Evolutionary conservation across 2,888 invertebrate genomes (phyloP), one percentile per base, ranked within the genome.

Genomic region (Lepidochitona cinerea): DNA sequence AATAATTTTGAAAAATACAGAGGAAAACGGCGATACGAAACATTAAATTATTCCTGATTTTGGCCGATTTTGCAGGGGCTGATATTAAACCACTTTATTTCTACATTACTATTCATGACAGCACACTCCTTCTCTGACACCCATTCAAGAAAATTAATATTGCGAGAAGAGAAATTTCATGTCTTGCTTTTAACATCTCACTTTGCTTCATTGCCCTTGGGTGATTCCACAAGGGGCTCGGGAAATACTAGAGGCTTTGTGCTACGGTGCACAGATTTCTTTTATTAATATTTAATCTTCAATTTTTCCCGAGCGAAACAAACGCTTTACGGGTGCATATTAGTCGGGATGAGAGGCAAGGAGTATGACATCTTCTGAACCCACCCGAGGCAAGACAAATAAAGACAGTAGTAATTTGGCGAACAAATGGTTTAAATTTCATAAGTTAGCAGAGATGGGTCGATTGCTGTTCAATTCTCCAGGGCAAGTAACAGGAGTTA

Each of bases 351-450:
- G 29, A 32, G 59, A 23, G 14, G 32, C 29, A 23, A 4, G 29
- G 29, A 59, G 29, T 59, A 59, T 59, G 59, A 59, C 23, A 59
- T 29, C 23, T 59, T 12, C 7, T 26, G 29, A 32, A 14, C 1
- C 29, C 59, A 59, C 59, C 59, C 29, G 26, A 32, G 59, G 59
- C 59, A 23, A 4, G 4, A 29, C 59, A 59, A 59, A 59, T 59
- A 59, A 59, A 59, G 26, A 32, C 23, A 14, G 7, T 1, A 59
- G 59, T 59, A 59, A 59, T 59, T 59, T 59, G 59, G 59, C 59
- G 59, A 59, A 59, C 59, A 59, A 59, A 59, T 59, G 59, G 59
- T 26, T 59, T 59, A 59, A 59, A 59, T 59, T 59, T 59, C 59
- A 59, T 59, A 59, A 59, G 59, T 59, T 59, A 59, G n/a, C n/a